Evolutionary conservation across 2,113 vertebrate genomes (phyloP), one percentile per base, ranked within the genome.

Genomic region (Globicephala melas): DNA sequence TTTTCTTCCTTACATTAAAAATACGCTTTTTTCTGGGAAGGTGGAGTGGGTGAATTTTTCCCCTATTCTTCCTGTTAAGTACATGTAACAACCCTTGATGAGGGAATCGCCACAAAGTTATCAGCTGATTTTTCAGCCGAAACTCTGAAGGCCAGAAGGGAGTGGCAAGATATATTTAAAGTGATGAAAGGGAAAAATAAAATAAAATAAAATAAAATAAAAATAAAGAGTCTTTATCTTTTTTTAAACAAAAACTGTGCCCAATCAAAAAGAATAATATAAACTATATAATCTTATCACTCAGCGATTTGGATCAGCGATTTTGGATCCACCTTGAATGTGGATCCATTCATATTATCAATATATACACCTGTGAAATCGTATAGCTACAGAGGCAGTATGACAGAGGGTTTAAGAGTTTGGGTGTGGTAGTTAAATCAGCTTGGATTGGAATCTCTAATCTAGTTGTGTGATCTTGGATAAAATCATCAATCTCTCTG

Each of bases 1-100:
- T 85, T 86, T 92, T 65, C 58, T 58, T 89, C 65, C 47, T 63
- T 76, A 15, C 33, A 65, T 71, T 80, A 76, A 91, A 95, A 83
- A 20, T 84, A 53, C 17, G 31, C 58, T 65, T 63, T 44, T 41
- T 41, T 12, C 21, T 36, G 55, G 6, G 55, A 58, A 58, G 55
- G 8, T 18, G 53, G 53, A 58, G 55, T 58, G 55, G 7, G 55
- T 58, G 55, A 21, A 58, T 58, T 58, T 58, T 21, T 8, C 55
- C 6, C 55, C 55, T 21, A 21, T 58, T 8, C 55, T 58, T 58
- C 55, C 55, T 58, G 20, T 21, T 58, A 58, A 58, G 55, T 58
- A 58, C 55, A 58, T 20, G 20, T 58, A 58, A 58, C 6, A 58
- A 58, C 55, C 18, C 55, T 58, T 58, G 55, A 58, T 21, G 55